Evolutionary conservation across 1,140 invertebrate species (phyloP).

Genomic region (Gyrodactylus bullatarudis): DNA sequence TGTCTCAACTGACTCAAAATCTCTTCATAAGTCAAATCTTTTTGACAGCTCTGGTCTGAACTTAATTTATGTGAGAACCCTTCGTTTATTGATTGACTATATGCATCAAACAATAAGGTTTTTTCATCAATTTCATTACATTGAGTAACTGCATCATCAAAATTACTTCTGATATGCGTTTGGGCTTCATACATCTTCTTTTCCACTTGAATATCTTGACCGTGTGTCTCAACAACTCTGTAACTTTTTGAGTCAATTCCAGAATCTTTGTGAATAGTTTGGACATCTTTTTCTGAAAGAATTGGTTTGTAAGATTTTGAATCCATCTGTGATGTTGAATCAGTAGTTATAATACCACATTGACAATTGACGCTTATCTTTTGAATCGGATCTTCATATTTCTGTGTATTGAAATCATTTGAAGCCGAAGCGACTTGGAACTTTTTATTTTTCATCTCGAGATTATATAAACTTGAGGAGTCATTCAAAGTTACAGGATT

Average conservation of each 20-base stretch:
- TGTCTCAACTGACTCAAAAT: not conserved
- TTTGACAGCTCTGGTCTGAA: not conserved
- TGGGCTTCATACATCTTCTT: not conserved
- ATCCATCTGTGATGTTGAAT: not conserved
- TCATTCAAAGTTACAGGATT: not conserved
- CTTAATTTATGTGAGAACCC: not conserved
- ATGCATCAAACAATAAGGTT: not conserved
- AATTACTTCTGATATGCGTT: not conserved
- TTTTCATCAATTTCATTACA: not conserved
- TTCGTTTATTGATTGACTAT: not conserved
- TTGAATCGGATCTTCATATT: not conserved
- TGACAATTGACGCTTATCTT: too few species aligned
- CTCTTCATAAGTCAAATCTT: not conserved
- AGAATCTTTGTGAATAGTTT: not conserved
- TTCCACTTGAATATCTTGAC: not conserved
- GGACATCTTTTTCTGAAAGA: not conserved
- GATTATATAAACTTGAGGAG: not conserved
- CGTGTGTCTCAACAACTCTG: not conserved
- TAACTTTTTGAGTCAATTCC: too few species aligned
- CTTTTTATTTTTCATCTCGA: not conserved
- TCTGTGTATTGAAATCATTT: not conserved
- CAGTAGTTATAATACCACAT: not conserved
- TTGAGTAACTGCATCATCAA: not conserved
- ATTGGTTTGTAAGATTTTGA: not conserved
- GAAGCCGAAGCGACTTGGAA: not conserved